Evolutionary conservation across 2,888 invertebrate genomes (phyloP).

Genomic region (Drosophila neotestacea): DNA sequence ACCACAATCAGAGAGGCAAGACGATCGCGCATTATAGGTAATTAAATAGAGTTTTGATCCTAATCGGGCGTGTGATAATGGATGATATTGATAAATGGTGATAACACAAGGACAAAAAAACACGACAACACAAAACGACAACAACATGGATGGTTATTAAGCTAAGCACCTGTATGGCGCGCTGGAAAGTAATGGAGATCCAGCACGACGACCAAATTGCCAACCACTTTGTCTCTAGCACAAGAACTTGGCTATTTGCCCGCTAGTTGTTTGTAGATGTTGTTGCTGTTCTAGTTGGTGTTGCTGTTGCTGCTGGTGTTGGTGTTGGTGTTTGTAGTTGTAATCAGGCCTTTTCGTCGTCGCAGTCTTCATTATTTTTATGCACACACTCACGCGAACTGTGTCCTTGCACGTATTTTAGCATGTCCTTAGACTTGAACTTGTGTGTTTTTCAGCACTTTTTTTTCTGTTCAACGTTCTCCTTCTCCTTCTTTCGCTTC

Average conservation of each 20-base stretch:
- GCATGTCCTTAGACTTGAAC: slow-evolving; percentile 80
- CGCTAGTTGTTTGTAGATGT: slow-evolving; percentile 5
- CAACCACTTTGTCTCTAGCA: slow-evolving; percentile 13
- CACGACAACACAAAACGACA: slow-evolving; percentile 16
- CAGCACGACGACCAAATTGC: slow-evolving; percentile 78
- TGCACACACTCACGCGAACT: slow-evolving; percentile 28
- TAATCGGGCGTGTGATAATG: slow-evolving; percentile 17
- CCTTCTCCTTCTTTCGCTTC: not conserved
- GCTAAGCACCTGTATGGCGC: slow-evolving; percentile 85
- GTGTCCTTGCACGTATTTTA: slow-evolving; percentile 35
- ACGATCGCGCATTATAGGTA: slow-evolving; percentile 84
- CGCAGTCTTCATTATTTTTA: slow-evolving; percentile 47
- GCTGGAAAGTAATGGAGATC: slow-evolving; percentile 76
- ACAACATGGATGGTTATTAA: slow-evolving; percentile 4
- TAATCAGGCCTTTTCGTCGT: slow-evolving; percentile 46
- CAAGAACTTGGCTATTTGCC: slow-evolving; percentile 24
- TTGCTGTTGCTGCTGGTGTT: slow-evolving; percentile 7
- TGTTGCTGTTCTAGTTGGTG: not conserved
- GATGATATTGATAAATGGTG: slow-evolving; percentile 3
- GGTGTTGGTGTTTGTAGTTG: slow-evolving; percentile 30
- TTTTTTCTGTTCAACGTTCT: no score
- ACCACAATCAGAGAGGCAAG: slow-evolving; percentile 85
- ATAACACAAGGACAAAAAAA: slow-evolving; percentile 33
- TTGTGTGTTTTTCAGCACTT: slow-evolving; percentile 31
- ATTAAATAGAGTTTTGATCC: slow-evolving; percentile 19